Conservation (phyloP, 2,113 vertebrate genomes). For the Falco punctatus region DNA sequence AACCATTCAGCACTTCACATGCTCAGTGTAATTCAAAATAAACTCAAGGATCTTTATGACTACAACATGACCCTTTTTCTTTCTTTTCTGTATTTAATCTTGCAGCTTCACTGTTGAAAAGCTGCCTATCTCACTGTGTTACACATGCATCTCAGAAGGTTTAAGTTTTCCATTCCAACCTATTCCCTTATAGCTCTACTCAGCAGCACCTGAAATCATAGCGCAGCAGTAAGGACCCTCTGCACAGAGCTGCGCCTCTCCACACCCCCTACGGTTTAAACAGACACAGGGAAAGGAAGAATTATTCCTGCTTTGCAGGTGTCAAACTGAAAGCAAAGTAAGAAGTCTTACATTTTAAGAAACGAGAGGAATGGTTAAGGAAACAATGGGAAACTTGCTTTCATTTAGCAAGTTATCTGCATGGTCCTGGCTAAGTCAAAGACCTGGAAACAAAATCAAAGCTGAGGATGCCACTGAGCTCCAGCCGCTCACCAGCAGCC, state of each 20-base stretch:
- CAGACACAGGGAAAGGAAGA: not conserved
- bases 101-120: not conserved
- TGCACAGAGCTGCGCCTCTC: not conserved
- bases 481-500: rapidly evolving
- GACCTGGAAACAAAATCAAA: not conserved
- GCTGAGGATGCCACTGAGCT: rapidly evolving
- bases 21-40: not conserved
- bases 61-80: not conserved
- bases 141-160: not conserved
- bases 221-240: too few species aligned
- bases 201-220: not conserved
- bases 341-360: not conserved
- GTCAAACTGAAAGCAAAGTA: not conserved
- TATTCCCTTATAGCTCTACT: not conserved
- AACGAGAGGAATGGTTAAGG: not conserved
- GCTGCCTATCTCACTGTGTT: not conserved
- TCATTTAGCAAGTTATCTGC: too few species aligned
- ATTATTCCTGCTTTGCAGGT: not conserved
- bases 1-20: not conserved
- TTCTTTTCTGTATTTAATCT: not conserved
- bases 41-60: not conserved
- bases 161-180: not conserved
- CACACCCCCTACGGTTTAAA: not conserved
- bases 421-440: not conserved
- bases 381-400: not conserved